A percentile compares a stretch with the other conserved stretches of the same genome.
phyloP scores from a whole-genome alignment of 2,888 invertebrate genomes.

The Pantelozetes paolii region DNA sequence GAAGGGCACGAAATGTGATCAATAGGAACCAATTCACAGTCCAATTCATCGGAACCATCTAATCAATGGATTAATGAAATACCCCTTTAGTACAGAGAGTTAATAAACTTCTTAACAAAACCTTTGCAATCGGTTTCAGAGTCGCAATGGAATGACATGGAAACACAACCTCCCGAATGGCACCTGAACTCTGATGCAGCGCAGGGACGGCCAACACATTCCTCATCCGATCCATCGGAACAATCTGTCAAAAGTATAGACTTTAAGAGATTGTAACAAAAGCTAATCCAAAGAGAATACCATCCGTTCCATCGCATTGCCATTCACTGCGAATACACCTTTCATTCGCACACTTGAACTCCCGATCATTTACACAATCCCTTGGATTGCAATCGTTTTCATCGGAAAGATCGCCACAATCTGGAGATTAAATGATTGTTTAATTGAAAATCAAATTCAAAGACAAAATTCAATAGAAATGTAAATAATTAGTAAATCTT shows the following conservation, averaged over 20 bases:
- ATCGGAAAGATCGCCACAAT: constrained; percentile 44
- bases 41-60: constrained; percentile 72
- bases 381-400: constrained; percentile 43
- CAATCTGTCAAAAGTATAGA: constrained; percentile 50
- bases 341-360: constrained; percentile 50
- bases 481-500: too few species aligned
- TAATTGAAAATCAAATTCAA: too few species aligned
- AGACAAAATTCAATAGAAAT: too few species aligned
- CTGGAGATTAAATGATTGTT: too few species aligned
- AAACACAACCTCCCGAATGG: constrained; percentile 49
- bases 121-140: constrained; percentile 72
- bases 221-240: constrained; percentile 49
- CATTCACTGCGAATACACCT: constrained; percentile 48
- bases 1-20: constrained; percentile 64
- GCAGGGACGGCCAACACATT: constrained; percentile 49
- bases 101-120: too few species aligned
- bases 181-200: constrained; percentile 50
- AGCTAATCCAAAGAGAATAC: too few species aligned
- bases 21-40: constrained; percentile 21
- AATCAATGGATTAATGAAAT: too few species aligned
- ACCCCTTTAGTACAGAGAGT: too few species aligned
- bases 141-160: constrained; percentile 73
- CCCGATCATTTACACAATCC: constrained; percentile 47
- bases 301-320: constrained; percentile 49
- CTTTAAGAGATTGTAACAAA: too few species aligned